Evolutionary conservation across 2,797 vertebrate species (phyloP).

Genomic region (Alfaro cultratus): DNA sequence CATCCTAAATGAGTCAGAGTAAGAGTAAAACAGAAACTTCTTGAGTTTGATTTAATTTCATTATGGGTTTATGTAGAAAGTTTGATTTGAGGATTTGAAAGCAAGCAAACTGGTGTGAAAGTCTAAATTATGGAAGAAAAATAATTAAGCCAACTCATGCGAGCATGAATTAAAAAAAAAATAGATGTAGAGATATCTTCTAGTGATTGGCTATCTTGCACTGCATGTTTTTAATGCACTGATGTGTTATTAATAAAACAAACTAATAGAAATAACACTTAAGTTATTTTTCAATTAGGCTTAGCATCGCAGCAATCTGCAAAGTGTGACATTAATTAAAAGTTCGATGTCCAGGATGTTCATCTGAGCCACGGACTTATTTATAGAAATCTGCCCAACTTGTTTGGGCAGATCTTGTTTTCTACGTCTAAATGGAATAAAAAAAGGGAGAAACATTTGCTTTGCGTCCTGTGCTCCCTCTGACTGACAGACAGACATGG

Average conservation of each 20-base stretch:
- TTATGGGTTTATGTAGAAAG: background rate
- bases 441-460: constrained; percentile 49
- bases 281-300: constrained; percentile 87
- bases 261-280: constrained; percentile 88
- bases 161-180: constrained; percentile 30
- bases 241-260: constrained; percentile 87
- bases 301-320: constrained; percentile 79
- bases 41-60: background rate
- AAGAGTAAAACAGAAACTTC: background rate
- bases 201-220: constrained; percentile 74
- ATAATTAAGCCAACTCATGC: constrained; percentile 62
- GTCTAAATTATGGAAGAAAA: constrained; percentile 57
- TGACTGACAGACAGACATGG: constrained; percentile 60
- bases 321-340: constrained; percentile 87
- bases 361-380: constrained; percentile 82
- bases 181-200: constrained; percentile 69
- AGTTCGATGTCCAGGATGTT: constrained; percentile 82
- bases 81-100: background rate
- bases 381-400: constrained; percentile 81
- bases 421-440: constrained; percentile 69
- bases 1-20: too few relatives aligned
- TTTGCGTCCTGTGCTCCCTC: constrained; percentile 31
- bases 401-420: constrained; percentile 68
- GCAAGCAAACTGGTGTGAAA: constrained; percentile 5
- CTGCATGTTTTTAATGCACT: constrained; percentile 82